A percentile compares a stretch with the other conserved stretches of the same genome.
Conservation (phyloP, 1,140 invertebrate genomes). For the Holotrichia oblita region DNA sequence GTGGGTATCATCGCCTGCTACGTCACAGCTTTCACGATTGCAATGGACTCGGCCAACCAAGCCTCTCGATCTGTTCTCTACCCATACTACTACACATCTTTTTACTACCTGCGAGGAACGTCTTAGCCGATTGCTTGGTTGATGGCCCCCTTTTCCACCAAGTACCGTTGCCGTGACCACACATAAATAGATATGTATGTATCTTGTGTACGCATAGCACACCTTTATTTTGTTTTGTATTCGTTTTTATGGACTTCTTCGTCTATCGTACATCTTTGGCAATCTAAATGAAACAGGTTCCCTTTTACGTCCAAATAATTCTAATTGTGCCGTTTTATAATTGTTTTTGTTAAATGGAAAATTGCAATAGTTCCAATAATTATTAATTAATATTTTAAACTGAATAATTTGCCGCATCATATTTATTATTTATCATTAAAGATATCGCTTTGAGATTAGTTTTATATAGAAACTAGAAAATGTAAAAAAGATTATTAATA, state of each 20-base stretch:
- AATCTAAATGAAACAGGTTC: not conserved
- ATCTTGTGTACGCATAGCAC: not conserved
- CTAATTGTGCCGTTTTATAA: too few species aligned
- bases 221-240: constrained; percentile 9
- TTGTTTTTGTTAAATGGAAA: not conserved
- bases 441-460: too few species aligned
- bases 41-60: not conserved
- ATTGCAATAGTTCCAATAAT: too few species aligned
- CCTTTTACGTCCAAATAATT: too few species aligned
- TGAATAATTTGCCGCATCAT: too few species aligned
- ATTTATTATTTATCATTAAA: too few species aligned
- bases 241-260: not conserved
- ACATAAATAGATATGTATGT: not conserved
- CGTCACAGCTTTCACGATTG: constrained; percentile 28
- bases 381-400: too few species aligned
- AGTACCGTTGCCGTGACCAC: constrained; percentile 15
- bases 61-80: not conserved
- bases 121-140: constrained; percentile 8
- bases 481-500: too few species aligned
- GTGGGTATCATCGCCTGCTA: constrained; percentile 5
- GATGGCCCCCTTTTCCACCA: constrained; percentile 5
- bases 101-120: constrained; percentile 12
- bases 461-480: too few species aligned
- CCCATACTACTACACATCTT: not conserved
- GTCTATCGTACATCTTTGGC: not conserved